These are phyloP conservation scores for Hoplias malabaricus DNA, from an alignment of 2,113 vertebrate species.

Conservation along the genomic window DNA sequence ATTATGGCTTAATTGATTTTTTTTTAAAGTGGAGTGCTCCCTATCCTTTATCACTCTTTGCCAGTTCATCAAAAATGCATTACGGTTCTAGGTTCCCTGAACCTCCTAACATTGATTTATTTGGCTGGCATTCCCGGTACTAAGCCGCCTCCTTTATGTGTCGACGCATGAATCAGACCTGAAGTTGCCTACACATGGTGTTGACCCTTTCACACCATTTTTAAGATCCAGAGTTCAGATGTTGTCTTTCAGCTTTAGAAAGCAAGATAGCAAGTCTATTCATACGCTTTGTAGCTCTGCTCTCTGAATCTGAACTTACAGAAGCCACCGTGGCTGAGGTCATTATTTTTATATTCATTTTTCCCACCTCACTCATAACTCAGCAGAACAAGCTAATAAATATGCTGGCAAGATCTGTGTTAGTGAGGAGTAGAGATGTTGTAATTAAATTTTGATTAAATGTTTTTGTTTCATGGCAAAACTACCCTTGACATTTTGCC, in stretches of 20 bases:
- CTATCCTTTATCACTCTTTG: slow-evolving; percentile 54
- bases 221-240: not conserved
- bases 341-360: not conserved
- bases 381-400: not conserved
- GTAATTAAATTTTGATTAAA: not conserved
- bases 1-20: slow-evolving; percentile 65
- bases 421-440: too few species aligned
- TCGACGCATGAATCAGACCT: slow-evolving; percentile 32
- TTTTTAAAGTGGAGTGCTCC: slow-evolving; percentile 50
- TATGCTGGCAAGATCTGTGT: too few species aligned
- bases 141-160: slow-evolving; percentile 37
- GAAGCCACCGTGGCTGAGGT: not conserved
- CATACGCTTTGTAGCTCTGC: not conserved
- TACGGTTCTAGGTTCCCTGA: slow-evolving; percentile 50
- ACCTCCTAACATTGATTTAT: slow-evolving; percentile 52
- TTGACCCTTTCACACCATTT: not conserved
- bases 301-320: not conserved
- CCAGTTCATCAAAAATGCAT: slow-evolving; percentile 60
- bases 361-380: not conserved
- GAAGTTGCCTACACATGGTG: not conserved
- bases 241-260: not conserved
- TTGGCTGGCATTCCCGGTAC: slow-evolving; percentile 38
- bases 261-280: not conserved
- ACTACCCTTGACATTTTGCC: too few species aligned
- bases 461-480: not conserved